A percentile compares a stretch with the other conserved stretches of the same genome.
These are phyloP conservation scores for Microcebus lehilahytsara DNA, from an alignment of 2,113 vertebrate species.

Conservation along the genomic window DNA sequence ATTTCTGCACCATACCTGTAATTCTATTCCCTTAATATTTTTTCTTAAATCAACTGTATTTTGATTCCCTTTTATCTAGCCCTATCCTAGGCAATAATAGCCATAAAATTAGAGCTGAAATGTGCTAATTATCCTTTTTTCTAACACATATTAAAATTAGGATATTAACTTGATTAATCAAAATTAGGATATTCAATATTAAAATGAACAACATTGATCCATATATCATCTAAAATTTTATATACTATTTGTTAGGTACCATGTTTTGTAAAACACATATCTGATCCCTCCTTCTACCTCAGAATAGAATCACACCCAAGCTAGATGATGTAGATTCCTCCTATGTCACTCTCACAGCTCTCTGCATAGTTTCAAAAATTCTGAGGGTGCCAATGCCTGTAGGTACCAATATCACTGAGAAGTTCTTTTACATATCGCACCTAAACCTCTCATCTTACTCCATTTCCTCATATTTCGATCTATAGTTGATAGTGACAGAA, in stretches of 20 bases:
- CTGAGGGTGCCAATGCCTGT: neutral
- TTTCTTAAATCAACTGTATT: neutral
- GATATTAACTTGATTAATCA: neutral
- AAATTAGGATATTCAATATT: neutral
- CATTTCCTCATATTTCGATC: neutral
- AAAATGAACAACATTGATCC: neutral
- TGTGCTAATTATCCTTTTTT: neutral
- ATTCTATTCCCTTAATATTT: neutral
- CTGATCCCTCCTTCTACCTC: neutral
- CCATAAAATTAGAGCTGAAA: neutral
- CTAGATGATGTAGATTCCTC: neutral
- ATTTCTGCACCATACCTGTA: neutral
- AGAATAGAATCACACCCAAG: neutral
- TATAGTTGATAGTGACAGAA: neutral
- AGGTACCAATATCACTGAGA: neutral
- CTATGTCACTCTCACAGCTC: neutral
- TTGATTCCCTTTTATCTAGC: neutral
- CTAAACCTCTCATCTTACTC: neutral
- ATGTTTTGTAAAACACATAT: neutral
- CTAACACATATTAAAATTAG: neutral
- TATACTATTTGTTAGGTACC: neutral
- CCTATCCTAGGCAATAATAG: neutral
- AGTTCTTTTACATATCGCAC: neutral
- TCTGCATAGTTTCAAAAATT: neutral
- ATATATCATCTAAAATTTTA: neutral